Evolutionary conservation across 2,113 vertebrate genomes (phyloP), one percentile per base, ranked within the genome.

Genomic region (Datnioides undecimradiatus): DNA sequence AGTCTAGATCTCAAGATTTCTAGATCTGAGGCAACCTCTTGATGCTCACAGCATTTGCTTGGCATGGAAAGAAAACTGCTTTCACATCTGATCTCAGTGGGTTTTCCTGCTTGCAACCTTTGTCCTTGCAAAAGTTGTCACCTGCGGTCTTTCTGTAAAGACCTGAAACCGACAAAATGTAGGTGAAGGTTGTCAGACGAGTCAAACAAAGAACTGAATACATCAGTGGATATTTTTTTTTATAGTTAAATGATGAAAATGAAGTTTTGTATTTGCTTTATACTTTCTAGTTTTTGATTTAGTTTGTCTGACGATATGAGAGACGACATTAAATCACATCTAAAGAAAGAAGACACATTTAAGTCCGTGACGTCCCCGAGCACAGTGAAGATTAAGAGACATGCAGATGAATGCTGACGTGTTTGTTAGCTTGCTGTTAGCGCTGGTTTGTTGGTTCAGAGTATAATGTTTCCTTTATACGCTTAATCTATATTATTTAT

Each of bases 81-180:
- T 82, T 68, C 21, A 43, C 27, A 36, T 17, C 40, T 75, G 33
- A 64, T 79, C 34, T 45, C 33, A 21, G 23, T 52, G 52, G 58
- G 29, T 84, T 70, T 79, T 69, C 49, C 76, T 85, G 76, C 80
- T 81, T 90, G 70, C 52, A 82, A 34, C 40, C 72, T 83, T 72
- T 78, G 31, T 75, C 73, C 72, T 69, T 3, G 16, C 36, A 51
- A 38, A 77, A 55, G 27, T 16, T 68, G 13, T 12, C 41, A 60
- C 38, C 49, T 13, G 0, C 27, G 17, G 43, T 52, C 31, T 8
- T 7, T 55, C 46, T 66, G 8, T 7, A 40, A 58, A 70, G 36
- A 27, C 25, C 25, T 0, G 17, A 70, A 85, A 67, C 57, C 60
- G 58, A 62, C 51, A n/a, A 19, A 49, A 65, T 52, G 55, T 73